phyloP scores from a whole-genome alignment of 2,888 invertebrate genomes.

The Macrosiphum euphorbiae region DNA sequence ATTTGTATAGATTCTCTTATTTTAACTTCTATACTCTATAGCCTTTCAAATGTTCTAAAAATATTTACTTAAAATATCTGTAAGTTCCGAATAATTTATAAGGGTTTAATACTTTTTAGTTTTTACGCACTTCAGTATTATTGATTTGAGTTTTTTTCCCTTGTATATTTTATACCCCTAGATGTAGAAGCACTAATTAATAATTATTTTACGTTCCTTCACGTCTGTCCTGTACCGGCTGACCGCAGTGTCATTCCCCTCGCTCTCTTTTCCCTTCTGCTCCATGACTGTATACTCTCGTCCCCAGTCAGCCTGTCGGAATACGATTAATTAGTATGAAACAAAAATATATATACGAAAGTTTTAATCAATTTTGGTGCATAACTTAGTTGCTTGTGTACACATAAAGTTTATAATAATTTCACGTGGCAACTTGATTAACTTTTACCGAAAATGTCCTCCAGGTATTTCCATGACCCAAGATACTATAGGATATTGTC shows the following conservation, averaged over 20 bases:
- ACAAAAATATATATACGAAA: slow-evolving; percentile 62
- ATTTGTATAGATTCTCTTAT: neutral
- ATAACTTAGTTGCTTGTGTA: slow-evolving; percentile 58
- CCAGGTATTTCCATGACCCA: slow-evolving; percentile 61
- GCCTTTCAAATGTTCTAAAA: neutral
- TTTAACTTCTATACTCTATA: neutral
- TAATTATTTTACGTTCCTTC: slow-evolving; percentile 53
- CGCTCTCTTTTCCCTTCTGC: neutral
- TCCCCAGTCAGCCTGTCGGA: slow-evolving; percentile 38
- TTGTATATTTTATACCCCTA: slow-evolving; percentile 32
- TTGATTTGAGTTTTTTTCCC: slow-evolving; percentile 41
- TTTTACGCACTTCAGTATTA: slow-evolving; percentile 31
- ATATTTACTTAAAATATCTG: neutral
- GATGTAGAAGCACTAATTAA: slow-evolving; percentile 47
- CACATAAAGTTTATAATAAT: slow-evolving; percentile 62
- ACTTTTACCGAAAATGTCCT: slow-evolving; percentile 61
- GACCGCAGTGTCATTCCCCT: slow-evolving; percentile 42
- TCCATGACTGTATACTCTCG: slow-evolving; percentile 9
- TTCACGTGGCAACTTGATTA: slow-evolving; percentile 63
- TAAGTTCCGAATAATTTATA: neutral
- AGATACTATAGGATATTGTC: slow-evolving; percentile 54
- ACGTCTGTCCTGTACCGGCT: slow-evolving; percentile 26
- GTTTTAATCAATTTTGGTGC: slow-evolving; percentile 63
- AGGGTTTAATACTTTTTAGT: slow-evolving; percentile 16
- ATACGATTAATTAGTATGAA: slow-evolving; percentile 63